Evolutionary conservation across 2,888 invertebrate species (phyloP), one percentile per base, ranked within the genome.

Genomic region (Caenorhabditis zanzibari): DNA sequence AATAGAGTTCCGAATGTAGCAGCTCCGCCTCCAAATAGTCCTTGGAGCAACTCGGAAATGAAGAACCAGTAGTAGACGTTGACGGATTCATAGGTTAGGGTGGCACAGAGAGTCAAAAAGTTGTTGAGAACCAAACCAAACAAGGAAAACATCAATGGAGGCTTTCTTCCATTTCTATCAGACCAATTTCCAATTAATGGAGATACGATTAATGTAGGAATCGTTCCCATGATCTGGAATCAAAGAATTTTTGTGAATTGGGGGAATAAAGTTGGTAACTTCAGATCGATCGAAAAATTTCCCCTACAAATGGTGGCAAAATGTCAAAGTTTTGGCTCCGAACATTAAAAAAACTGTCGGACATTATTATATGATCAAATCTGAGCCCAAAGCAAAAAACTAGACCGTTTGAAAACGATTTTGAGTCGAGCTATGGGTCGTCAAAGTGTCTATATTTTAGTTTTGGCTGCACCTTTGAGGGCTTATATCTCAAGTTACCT

Each of bases 121-220:
- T 79, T 82, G 77, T 87, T 82, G 28, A 89, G 7, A 22, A 88
- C 49, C 38, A 85, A 79, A 10, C 88, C 90, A 12, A 83, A 58
- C 38, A 89, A 75, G 2, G 87, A 68, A 71, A 90, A 86, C 9
- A 90, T 24, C 32, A 90, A 58, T 10, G 90, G 90, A 19, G 71
- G 81, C 72, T 86, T 86, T 47, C 90, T 75, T 16, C 89, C 87
- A 44, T 77, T 80, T 52, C 85, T 74, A 69, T 91, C 91, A 0
- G 90, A 86, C 90, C 90, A 90, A 22, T 85, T 86, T 6, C 91
- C 91, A 32, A 91, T 85, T 12, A 91, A 26, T 0, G 91, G 90
- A 2, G 89, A 86, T 0, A 84, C 81, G 9, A 90, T 71, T 0
- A 90, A 26, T 0, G 88, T 86, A 1, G 90, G 88, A 10, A 90